phyloP scores from a whole-genome alignment of 2,888 invertebrate species.

The Drosophila prolongata region DNA sequence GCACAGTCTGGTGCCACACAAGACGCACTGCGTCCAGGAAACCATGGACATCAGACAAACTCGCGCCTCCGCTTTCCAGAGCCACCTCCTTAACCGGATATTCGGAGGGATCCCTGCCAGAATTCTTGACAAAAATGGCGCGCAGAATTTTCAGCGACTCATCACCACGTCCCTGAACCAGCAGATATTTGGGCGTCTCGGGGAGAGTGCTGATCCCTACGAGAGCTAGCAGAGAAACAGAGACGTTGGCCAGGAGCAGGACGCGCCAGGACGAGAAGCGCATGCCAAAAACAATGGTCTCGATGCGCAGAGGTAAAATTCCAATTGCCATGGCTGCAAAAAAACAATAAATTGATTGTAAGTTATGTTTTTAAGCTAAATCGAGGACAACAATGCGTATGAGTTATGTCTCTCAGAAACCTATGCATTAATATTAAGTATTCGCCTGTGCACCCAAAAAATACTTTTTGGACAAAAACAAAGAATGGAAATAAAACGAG shows the following conservation, averaged over 20 bases:
- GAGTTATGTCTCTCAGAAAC: neutral
- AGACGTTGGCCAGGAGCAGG: slow-evolving; percentile 87
- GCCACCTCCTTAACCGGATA: slow-evolving; percentile 85
- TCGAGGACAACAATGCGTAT: neutral
- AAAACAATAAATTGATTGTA: too few species aligned
- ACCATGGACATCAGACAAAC: slow-evolving; percentile 71
- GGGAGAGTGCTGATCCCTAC: slow-evolving; percentile 87
- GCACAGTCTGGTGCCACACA: slow-evolving; percentile 82
- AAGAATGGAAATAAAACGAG: too few species aligned
- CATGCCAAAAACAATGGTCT: slow-evolving; percentile 85
- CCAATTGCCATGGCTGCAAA: slow-evolving; percentile 88
- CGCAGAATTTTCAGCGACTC: slow-evolving; percentile 87
- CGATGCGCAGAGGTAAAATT: slow-evolving; percentile 87
- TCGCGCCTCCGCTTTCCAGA: slow-evolving; percentile 71
- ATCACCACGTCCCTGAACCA: slow-evolving; percentile 87
- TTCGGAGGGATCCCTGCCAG: slow-evolving; percentile 83
- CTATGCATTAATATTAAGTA: too few species aligned
- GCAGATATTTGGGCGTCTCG: slow-evolving; percentile 92
- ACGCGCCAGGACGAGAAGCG: slow-evolving; percentile 90
- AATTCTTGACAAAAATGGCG: slow-evolving; percentile 87
- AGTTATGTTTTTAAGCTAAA: too few species aligned
- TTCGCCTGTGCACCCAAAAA: too few species aligned
- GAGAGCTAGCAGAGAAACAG: slow-evolving; percentile 88
- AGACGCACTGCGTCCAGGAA: slow-evolving; percentile 75
- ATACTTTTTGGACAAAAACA: too few species aligned